Evolutionary conservation across 1,140 invertebrate species (phyloP).

Genomic region (Hestina assimilis): DNA sequence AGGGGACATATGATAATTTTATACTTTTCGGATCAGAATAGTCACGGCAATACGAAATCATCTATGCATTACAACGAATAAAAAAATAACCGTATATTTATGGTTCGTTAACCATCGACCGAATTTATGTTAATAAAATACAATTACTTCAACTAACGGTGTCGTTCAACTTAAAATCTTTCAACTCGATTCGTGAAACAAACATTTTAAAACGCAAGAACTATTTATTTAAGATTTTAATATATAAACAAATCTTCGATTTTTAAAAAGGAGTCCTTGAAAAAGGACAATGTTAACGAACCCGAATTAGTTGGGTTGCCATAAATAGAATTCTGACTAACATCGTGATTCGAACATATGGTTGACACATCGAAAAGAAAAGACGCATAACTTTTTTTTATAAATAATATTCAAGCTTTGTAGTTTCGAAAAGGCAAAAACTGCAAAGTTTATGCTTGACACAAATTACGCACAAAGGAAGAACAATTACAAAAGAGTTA

Average conservation of each 20-base stretch:
- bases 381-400: background rate
- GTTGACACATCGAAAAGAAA: slow-evolving; percentile 41
- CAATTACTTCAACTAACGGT: slow-evolving; percentile 51
- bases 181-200: background rate
- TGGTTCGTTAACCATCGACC: slow-evolving; percentile 51
- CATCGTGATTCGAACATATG: slow-evolving; percentile 42
- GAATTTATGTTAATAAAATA: slow-evolving; percentile 70
- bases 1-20: background rate
- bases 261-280: slow-evolving; percentile 19
- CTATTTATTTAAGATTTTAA: background rate
- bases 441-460: background rate
- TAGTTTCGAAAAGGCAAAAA: background rate
- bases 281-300: slow-evolving; percentile 48
- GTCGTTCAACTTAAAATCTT: slow-evolving; percentile 58
- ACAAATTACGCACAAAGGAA: slow-evolving; percentile 11
- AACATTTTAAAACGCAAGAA: background rate
- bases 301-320: slow-evolving; percentile 43
- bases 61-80: background rate
- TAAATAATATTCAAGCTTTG: background rate
- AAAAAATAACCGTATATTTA: slow-evolving; percentile 37
- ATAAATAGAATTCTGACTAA: slow-evolving; percentile 65
- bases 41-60: background rate
- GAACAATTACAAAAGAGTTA: slow-evolving; percentile 43
- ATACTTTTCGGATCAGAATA: background rate
- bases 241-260: background rate